These are phyloP conservation scores for Periophthalmus magnuspinnatus DNA, from an alignment of 2,797 vertebrate genomes.

Conservation along the genomic window DNA sequence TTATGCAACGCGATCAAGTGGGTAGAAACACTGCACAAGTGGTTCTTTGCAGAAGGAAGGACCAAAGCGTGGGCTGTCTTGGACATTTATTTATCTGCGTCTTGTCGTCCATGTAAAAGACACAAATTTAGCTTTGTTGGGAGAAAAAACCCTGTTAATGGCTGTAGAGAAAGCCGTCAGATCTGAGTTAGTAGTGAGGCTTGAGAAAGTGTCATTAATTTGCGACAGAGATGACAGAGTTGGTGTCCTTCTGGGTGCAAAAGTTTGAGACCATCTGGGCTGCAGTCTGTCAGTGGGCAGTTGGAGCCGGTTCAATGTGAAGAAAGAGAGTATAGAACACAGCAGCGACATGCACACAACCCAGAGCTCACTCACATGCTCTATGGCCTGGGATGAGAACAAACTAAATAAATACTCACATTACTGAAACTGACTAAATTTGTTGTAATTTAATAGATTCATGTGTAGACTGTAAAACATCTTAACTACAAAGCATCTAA, in stretches of 20 bases:
- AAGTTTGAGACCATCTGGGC: constrained; percentile 15
- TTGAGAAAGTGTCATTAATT: constrained; percentile 9
- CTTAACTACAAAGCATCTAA: too few relatives aligned
- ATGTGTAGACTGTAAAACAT: too few relatives aligned
- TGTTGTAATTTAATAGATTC: too few relatives aligned
- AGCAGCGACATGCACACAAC: not conserved
- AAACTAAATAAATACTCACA: too few relatives aligned
- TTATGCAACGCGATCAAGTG: constrained; percentile 53
- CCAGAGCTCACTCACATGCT: not conserved
- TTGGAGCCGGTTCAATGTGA: constrained; percentile 12
- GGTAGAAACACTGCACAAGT: constrained; percentile 55
- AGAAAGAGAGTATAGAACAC: constrained; percentile 4
- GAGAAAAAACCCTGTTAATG: not conserved
- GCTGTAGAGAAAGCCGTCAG: constrained; percentile 8
- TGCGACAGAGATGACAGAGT: constrained; percentile 10
- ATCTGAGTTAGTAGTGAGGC: constrained; percentile 5
- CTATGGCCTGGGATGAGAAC: too few relatives aligned
- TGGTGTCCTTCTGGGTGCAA: constrained; percentile 15
- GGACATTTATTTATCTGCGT: constrained; percentile 45
- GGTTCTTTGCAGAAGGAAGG: constrained; percentile 44
- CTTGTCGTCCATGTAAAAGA: constrained; percentile 39
- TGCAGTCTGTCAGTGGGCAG: constrained; percentile 15
- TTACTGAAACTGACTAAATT: too few relatives aligned
- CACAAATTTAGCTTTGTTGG: constrained; percentile 13
- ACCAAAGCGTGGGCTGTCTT: constrained; percentile 60